Conservation (phyloP, 2,797 vertebrate genomes). For the Semotilus atromaculatus region DNA sequence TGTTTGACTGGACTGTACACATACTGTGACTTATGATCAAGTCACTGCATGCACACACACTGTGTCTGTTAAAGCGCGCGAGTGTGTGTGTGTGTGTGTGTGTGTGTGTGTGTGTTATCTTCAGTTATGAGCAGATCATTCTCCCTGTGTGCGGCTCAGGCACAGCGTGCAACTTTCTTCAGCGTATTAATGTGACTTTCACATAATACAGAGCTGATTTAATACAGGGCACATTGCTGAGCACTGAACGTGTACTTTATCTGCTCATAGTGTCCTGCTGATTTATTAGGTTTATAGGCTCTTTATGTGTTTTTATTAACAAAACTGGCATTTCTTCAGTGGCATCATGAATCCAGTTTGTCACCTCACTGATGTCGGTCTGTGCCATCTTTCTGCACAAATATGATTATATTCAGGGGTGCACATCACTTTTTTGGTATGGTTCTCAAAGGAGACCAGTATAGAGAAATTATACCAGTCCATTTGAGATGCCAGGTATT, state of each 20-base stretch:
- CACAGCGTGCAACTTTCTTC: not conserved
- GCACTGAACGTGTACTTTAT: not conserved
- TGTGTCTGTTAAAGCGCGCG: not conserved
- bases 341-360: not conserved
- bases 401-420: not conserved
- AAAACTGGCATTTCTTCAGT: not conserved
- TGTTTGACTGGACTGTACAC: not conserved
- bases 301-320: not conserved
- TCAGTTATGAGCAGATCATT: slow-evolving; percentile 7
- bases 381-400: not conserved
- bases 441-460: no score
- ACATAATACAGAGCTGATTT: not conserved
- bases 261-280: slow-evolving; percentile 1
- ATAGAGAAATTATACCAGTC: no score
- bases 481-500: not conserved
- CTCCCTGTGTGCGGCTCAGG: not conserved
- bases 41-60: not conserved
- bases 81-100: no score
- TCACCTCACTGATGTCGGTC: not conserved
- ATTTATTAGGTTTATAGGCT: not conserved
- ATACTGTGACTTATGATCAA: not conserved
- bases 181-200: slow-evolving; percentile 15
- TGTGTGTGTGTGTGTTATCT: not conserved
- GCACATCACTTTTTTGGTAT: no score
- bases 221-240: not conserved